These are phyloP conservation scores for Tichodroma muraria DNA, from an alignment of 2,113 vertebrate species.

Conservation along the genomic window DNA sequence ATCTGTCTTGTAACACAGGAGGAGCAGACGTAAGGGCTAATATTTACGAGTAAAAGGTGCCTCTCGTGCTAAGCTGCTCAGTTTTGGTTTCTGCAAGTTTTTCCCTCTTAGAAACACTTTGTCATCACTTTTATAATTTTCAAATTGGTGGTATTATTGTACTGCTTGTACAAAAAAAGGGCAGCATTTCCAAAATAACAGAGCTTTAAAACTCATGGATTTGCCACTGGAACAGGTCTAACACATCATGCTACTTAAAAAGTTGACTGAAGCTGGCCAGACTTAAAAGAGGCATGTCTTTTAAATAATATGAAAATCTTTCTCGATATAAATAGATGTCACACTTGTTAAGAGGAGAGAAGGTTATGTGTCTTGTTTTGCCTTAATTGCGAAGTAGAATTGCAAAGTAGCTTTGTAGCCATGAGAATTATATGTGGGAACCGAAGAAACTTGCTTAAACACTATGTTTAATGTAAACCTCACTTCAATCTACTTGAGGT, in stretches of 20 bases:
- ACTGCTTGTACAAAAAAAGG: background rate
- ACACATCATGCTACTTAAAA: background rate
- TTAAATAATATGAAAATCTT: conserved; percentile 24
- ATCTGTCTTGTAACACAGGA: background rate
- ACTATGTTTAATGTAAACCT: conserved; percentile 55
- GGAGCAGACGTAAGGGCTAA: background rate
- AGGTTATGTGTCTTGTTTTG: background rate
- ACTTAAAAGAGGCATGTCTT: conserved; percentile 5
- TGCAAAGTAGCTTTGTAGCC: conserved; percentile 40
- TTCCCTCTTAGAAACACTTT: background rate
- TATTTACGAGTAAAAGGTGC: background rate
- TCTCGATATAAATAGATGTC: conserved; percentile 13
- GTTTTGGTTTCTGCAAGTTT: background rate
- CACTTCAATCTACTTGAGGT: background rate
- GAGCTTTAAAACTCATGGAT: background rate
- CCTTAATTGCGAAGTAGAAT: background rate
- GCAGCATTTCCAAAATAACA: background rate
- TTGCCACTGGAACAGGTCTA: background rate
- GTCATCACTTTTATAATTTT: background rate
- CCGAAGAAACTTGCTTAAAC: conserved; percentile 43
- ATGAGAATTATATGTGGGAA: conserved; percentile 30
- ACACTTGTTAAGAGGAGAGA: background rate
- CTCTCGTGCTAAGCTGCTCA: background rate
- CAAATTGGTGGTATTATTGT: background rate
- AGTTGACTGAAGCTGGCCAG: background rate